Base-by-base conservation (phyloP, 1,140 invertebrate species). In the Ruditapes philippinarum region DNA sequence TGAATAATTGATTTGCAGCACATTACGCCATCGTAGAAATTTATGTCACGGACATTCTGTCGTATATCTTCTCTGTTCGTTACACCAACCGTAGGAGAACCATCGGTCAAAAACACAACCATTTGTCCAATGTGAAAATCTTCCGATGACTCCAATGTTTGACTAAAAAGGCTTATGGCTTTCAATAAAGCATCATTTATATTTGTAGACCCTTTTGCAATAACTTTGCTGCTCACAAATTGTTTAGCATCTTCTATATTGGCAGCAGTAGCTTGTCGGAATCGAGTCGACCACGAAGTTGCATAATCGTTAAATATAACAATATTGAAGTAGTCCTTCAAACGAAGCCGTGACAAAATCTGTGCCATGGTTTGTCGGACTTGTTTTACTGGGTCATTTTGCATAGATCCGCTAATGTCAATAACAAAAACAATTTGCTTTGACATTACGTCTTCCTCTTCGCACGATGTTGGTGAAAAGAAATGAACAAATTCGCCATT, bases 361-460 rank as follows among this genome's bases (percentile, higher is more conserved):
- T 31, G 3, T 45, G 17, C 28, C 60, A 83, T 83, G 2, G 80
- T 60, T 49, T 45, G 62, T 38, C 62, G n/a, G 4, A 70, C 62
- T 51, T 83, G 60, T 28, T 25, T 22, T 11, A 68, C 45, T 12
- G 57, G 57, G 22, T 68, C 40, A n/a, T 54, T 54, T 31, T n/a
- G 1, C 80, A 83, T 83, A 25, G 80, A 83, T n/a, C 60, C 80
- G 31, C 80, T 83, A 17, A 83, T 51, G 31, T 83, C 80, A 31
- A 83, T 83, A 40, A 83, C 80, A 40, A 83, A 83, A 5, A 68
- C 62, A 45, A 83, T 83, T 68, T 45, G 42, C 33, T 83, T 83
- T 19, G 19, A 38, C 80, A 83, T 49, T 22, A 70, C 38, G 45
- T 83, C 45, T 3, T 40, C 31, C 0, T 45, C 57, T 49, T 79